These are phyloP conservation scores for Thomomys bottae DNA, from an alignment of 2,113 vertebrate genomes.

Conservation along the genomic window DNA sequence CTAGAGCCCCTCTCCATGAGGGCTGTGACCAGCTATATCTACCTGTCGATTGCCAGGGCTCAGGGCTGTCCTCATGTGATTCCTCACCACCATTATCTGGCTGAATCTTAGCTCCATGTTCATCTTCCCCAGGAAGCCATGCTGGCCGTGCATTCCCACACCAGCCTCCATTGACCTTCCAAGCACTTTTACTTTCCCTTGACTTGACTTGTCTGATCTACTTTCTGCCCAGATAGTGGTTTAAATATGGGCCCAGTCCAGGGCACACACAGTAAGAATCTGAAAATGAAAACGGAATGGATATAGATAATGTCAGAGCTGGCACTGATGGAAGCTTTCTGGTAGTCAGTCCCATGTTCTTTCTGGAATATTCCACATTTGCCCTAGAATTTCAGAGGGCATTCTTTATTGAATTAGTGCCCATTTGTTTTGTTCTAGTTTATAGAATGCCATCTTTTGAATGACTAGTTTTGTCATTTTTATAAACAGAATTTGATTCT, in stretches of 20 bases:
- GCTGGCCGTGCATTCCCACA: not conserved
- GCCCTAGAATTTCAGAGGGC: not conserved
- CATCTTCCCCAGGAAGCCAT: not conserved
- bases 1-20: accelerated
- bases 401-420: not conserved
- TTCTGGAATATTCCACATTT: not conserved
- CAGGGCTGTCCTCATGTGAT: not conserved
- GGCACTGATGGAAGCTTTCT: not conserved
- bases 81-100: not conserved
- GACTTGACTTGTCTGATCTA: not conserved
- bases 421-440: not conserved
- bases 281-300: not conserved
- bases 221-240: not conserved
- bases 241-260: not conserved
- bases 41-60: too few relatives aligned
- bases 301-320: not conserved
- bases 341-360: not conserved
- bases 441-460: not conserved
- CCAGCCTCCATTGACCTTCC: not conserved
- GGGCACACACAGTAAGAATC: not conserved
- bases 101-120: not conserved
- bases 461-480: not conserved
- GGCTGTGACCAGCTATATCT: not conserved
- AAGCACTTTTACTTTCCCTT: not conserved
- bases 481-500: slow-evolving; percentile 15